Conservation (phyloP, 2,113 vertebrate genomes). For the Zosterops borbonicus region DNA sequence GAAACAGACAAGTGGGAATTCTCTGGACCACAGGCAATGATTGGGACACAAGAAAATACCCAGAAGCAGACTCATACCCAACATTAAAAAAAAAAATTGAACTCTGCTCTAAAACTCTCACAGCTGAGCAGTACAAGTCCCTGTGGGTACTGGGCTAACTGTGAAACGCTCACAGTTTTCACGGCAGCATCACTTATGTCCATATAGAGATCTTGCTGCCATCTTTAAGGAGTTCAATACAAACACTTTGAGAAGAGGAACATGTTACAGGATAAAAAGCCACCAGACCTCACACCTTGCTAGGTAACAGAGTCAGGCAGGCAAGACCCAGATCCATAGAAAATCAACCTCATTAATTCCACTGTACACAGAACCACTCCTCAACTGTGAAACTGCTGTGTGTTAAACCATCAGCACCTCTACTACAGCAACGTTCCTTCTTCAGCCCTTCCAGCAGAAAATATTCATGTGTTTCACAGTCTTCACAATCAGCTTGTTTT, state of each 20-base stretch:
- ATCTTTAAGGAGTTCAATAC: not conserved
- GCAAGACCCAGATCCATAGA: constrained; percentile 32
- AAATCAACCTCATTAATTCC: constrained; percentile 30
- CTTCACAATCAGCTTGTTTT: not conserved
- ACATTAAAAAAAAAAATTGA: not conserved
- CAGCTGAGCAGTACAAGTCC: not conserved
- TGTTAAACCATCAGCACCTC: not conserved
- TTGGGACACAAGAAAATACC: not conserved
- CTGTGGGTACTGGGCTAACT: not conserved
- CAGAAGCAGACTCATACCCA: not conserved
- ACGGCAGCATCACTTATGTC: not conserved
- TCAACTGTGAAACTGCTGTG: not conserved
- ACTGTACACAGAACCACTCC: not conserved
- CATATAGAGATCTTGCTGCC: not conserved
- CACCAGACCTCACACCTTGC: not conserved
- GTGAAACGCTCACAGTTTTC: not conserved
- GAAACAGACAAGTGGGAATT: not conserved
- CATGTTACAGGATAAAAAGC: not conserved
- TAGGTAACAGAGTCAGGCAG: not conserved
- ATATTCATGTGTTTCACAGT: not conserved
- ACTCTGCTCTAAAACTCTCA: not conserved
- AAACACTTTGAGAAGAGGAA: not conserved
- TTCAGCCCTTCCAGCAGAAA: not conserved
- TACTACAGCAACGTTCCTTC: not conserved
- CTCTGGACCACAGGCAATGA: not conserved